Evolutionary conservation across 2,888 invertebrate species (phyloP), one percentile per base, ranked within the genome.

Genomic region (Andricus quercusramuli): DNA sequence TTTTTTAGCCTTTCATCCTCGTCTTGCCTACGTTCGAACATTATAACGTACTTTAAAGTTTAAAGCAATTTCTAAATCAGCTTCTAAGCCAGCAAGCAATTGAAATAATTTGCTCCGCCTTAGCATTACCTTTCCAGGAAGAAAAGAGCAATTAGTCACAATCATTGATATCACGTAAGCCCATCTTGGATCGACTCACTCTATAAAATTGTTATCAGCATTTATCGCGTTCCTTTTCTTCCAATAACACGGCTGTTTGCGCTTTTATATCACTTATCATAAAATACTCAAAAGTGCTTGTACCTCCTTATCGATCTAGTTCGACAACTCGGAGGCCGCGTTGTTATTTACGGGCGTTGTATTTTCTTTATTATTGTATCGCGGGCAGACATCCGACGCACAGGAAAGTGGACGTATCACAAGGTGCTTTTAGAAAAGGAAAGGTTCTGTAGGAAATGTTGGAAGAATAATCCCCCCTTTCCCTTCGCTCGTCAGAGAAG

Each of bases 401-500:
- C 74, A 56, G 56, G n/a, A 56, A 37, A 74, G 20, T 74, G 47
- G 32, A 32, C 56, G 56, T 56, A 44, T 44, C 68, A 44, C 82
- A 37, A 59, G 80, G 82, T 80, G 78, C 56, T 80, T 79, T 29
- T 64, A 77, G 76, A 79, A 83, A 77, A 77, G 62, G 78, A 68
- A 78, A 77, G 22, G 79, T 80, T 80, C 79, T 65, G 70, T 44
- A 81, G 78, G 79, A 83, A 84, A 83, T 82, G 79, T 70, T 59
- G 62, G 78, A 79, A 68, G 78, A 83, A 80, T 70, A 83, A 37
- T 37, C 51, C 74, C 56, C 37, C 74, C 56, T 56, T 74, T 51
- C n/a, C 32, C 20, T 32, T 74, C 13, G 80, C 79, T 81, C 81
- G 85, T 81, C 83, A 85, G 79, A 90, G 87, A 89, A 90, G 91